Conservation (phyloP, 2,888 invertebrate species). For the Nemoura dubitans region DNA sequence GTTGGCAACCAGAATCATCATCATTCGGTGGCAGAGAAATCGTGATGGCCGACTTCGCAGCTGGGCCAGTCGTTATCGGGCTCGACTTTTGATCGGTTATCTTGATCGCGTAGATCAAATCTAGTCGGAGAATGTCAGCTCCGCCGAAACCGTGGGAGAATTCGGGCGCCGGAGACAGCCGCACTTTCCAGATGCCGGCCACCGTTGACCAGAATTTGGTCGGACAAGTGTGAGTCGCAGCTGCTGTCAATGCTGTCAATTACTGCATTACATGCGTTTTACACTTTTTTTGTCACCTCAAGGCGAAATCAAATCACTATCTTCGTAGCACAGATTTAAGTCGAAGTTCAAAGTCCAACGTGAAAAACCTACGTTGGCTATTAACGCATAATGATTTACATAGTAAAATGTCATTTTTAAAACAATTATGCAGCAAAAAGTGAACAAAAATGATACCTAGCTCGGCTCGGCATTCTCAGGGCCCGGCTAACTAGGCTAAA, state of each 20-base stretch:
- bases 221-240: not conserved
- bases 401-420: too few species aligned
- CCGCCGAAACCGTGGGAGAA: slow-evolving; percentile 58
- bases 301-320: not conserved
- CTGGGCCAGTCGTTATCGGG: not conserved
- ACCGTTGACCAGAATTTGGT: not conserved
- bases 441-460: too few species aligned
- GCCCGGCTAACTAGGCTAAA: too few species aligned
- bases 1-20: not conserved
- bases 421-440: too few species aligned
- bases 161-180: slow-evolving; percentile 42
- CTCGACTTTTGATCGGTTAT: not conserved
- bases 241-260: not conserved
- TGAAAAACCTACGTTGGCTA: not conserved
- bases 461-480: too few species aligned
- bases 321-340: not conserved
- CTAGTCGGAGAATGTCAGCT: slow-evolving; percentile 55
- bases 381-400: not conserved
- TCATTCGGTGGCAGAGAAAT: not conserved
- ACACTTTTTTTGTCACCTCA: not conserved
- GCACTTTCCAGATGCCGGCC: not conserved
- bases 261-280: slow-evolving; percentile 12
- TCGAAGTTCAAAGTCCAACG: not conserved
- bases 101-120: not conserved
- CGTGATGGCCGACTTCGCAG: not conserved